A percentile compares a stretch with the other conserved stretches of the same genome.
phyloP scores from a whole-genome alignment of 2,888 invertebrate species.

The Microplitis deprimator region DNA sequence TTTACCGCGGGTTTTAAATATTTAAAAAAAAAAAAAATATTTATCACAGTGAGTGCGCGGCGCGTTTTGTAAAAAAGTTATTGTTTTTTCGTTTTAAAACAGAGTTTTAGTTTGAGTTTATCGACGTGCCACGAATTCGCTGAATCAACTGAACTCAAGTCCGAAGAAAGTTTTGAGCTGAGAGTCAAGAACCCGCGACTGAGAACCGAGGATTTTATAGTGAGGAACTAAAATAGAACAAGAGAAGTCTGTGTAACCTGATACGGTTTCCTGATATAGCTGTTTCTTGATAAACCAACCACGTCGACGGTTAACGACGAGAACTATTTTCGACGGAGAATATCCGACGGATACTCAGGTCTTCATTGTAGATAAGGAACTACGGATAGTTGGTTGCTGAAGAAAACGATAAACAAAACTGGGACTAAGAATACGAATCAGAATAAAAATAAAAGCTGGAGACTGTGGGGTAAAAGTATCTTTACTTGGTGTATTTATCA shows the following conservation, averaged over 20 bases:
- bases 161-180: too few species aligned
- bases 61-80: too few species aligned
- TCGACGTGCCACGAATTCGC: not conserved
- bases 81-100: too few species aligned
- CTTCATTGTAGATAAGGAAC: conserved; percentile 17
- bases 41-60: too few species aligned
- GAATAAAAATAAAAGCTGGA: not conserved
- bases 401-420: conserved; percentile 12
- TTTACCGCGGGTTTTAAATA: too few species aligned
- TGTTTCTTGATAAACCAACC: conserved; percentile 58
- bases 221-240: conserved; percentile 53
- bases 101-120: not conserved
- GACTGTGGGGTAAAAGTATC: too few species aligned
- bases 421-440: not conserved
- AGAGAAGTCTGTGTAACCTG: conserved; percentile 60
- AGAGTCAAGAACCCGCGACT: too few species aligned
- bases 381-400: not conserved
- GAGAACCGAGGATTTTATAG: conserved; percentile 1
- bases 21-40: too few species aligned
- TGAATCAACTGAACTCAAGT: too few species aligned
- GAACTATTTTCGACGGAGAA: conserved; percentile 61
- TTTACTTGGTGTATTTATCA: too few species aligned
- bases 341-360: conserved; percentile 36
- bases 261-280: conserved; percentile 68
- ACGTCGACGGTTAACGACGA: conserved; percentile 43